Conservation (phyloP, 2,888 invertebrate species). For the Loripinus fragilis region DNA sequence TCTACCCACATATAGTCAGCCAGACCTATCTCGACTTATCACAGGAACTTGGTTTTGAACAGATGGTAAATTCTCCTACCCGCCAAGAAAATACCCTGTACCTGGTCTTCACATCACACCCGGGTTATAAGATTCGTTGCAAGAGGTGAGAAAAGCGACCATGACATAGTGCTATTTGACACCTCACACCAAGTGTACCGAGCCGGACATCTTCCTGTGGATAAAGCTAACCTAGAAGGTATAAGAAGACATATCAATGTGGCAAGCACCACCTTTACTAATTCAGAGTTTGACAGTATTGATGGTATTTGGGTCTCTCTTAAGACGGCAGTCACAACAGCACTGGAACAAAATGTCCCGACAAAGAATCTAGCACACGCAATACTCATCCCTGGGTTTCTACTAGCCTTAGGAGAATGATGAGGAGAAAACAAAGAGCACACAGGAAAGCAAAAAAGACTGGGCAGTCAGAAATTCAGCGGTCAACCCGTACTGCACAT, state of each 20-base stretch:
- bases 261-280: no score
- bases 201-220: background rate
- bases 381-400: background rate
- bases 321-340: background rate
- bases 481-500: background rate
- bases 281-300: background rate
- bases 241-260: no score
- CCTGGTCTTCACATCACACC: background rate
- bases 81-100: background rate
- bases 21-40: background rate
- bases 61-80: conserved; percentile 4
- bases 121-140: background rate
- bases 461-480: background rate
- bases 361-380: background rate
- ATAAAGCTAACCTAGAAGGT: background rate
- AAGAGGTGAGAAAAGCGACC: background rate
- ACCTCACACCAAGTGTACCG: background rate
- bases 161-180: background rate
- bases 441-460: background rate
- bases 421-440: background rate
- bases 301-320: background rate
- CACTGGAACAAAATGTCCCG: background rate
- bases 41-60: background rate
- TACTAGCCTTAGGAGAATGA: background rate
- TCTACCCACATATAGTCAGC: conserved; percentile 17